phyloP scores from a whole-genome alignment of 2,797 vertebrate species.

The Myotis planiceps region DNA sequence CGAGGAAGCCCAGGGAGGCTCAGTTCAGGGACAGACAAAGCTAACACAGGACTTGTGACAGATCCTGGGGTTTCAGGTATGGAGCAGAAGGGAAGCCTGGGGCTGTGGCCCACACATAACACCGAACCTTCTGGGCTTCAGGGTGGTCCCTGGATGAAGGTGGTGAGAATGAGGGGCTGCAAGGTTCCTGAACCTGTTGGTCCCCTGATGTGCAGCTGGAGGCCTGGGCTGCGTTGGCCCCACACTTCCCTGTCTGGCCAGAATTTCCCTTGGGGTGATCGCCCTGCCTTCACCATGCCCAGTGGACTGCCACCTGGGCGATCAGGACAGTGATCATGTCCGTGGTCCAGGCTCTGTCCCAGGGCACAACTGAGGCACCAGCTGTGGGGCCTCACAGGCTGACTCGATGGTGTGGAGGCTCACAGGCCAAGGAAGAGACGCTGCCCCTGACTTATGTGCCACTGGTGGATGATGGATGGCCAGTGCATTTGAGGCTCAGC shows the following conservation, averaged over 20 bases:
- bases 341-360: background rate
- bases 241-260: background rate
- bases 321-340: rapidly evolving
- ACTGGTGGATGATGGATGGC: background rate
- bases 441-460: background rate
- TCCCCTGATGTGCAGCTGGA: background rate
- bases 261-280: background rate
- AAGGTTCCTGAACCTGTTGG: background rate
- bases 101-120: background rate
- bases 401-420: background rate
- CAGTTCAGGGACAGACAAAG: background rate
- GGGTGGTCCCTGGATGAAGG: background rate
- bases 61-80: background rate
- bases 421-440: background rate
- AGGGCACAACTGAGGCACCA: background rate
- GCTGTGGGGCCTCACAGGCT: rapidly evolving
- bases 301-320: background rate
- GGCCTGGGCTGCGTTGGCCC: too few species aligned
- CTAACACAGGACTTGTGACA: background rate
- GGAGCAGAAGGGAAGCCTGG: background rate
- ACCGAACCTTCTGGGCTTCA: background rate
- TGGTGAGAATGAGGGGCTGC: background rate
- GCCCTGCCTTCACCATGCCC: background rate
- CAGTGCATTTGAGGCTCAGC: background rate
- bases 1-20: background rate